Evolutionary conservation across 2,888 invertebrate genomes (phyloP), one percentile per base, ranked within the genome.

Genomic region (Alsophila aescularia): DNA sequence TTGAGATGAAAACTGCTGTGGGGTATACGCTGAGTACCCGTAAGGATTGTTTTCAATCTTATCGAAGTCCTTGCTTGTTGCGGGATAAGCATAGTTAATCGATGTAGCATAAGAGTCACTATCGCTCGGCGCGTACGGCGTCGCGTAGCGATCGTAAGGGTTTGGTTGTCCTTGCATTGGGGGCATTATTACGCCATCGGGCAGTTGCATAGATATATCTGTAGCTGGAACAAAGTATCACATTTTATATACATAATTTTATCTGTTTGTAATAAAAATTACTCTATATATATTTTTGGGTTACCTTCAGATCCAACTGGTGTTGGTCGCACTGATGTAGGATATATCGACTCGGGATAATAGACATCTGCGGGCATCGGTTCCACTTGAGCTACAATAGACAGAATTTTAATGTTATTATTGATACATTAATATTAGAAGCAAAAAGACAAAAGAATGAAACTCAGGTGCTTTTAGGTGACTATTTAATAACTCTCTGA

Each of bases 251-350:
- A 29, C n/a, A 9, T 10, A 5, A 29, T 27, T n/a, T 24, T 7
- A 15, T 16, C n/a, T 21, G 8, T 32, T 14, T 24, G 10, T 24
- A 6, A 6, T 13, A 10, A 8, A 24, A n/a, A 10, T 36, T 18
- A 18, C 10, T 18, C 2, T 15, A 10, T 36, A 27, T 8, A 13
- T 27, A 12, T 4, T 32, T 21, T 36, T 8, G 7, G 24, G 0
- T 66, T 79, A 91, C 90, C 93, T 90, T 96, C 96, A 0, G 95
- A 95, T 2, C 96, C 96, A 2, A 96, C 90, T 0, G 96, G 95
- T 32, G 95, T 92, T 0, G 96, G 96, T 37, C 96, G 86, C 2
- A 95, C 90, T 0, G 93, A 93, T 0, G 95, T 94, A 0, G 94
- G 93, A 66, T 93, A 93, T 40, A 92, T 86, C 16, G 89, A 82